Evolutionary conservation across 1,140 invertebrate species (phyloP).

Genomic region (Drosophila auraria): DNA sequence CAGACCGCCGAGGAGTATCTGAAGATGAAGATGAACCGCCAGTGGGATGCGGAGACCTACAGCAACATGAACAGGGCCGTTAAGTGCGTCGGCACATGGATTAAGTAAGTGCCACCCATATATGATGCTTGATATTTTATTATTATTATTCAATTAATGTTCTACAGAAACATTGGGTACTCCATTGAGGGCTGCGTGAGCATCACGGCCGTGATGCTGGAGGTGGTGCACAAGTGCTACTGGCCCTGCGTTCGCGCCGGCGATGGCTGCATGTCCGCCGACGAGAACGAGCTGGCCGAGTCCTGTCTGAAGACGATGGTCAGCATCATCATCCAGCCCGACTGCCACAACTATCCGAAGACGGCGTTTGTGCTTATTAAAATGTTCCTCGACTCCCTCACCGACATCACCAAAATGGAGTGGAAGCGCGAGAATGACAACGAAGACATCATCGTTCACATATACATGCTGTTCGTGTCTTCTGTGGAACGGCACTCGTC

Average conservation of each 20-base stretch:
- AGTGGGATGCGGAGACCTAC: slow-evolving; percentile 71
- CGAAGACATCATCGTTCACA: slow-evolving; percentile 86
- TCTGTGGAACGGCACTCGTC: slow-evolving; percentile 89
- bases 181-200: slow-evolving; percentile 85
- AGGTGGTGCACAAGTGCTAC: slow-evolving; percentile 81
- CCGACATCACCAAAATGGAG: slow-evolving; percentile 77
- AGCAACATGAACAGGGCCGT: slow-evolving; percentile 86
- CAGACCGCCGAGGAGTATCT: slow-evolving; percentile 75
- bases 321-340: slow-evolving; percentile 87
- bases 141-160: not conserved
- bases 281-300: slow-evolving; percentile 87
- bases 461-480: slow-evolving; percentile 88
- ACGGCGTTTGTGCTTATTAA: slow-evolving; percentile 86
- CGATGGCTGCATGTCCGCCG: slow-evolving; percentile 85
- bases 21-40: slow-evolving; percentile 62
- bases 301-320: slow-evolving; percentile 88
- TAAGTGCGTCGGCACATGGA: slow-evolving; percentile 88
- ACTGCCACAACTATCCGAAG: slow-evolving; percentile 86
- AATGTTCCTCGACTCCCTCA: slow-evolving; percentile 79
- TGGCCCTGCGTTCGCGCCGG: slow-evolving; percentile 76
- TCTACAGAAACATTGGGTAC: slow-evolving; percentile 76
- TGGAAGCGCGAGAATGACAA: slow-evolving; percentile 84
- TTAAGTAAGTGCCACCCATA: slow-evolving; percentile 80
- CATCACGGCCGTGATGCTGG: slow-evolving; percentile 75
- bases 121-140: not conserved